Conservation (phyloP, 1,140 invertebrate species). For the Drosophila mayri region DNA sequence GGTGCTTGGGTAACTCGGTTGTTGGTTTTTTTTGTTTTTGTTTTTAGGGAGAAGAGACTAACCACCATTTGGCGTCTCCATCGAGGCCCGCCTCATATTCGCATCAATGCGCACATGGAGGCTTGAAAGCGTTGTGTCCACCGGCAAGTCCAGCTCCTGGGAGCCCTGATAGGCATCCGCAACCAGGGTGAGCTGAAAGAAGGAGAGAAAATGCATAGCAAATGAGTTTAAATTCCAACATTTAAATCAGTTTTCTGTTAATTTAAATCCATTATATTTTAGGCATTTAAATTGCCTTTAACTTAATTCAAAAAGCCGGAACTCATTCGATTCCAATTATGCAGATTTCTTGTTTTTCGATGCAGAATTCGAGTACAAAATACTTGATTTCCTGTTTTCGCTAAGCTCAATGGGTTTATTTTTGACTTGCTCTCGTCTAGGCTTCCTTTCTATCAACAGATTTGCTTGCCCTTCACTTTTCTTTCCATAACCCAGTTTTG, state of each 20-base stretch:
- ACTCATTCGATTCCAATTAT: slow-evolving; percentile 3
- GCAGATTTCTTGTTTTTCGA: slow-evolving; percentile 6
- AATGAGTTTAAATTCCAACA: not conserved
- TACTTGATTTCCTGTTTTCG: slow-evolving; percentile 29
- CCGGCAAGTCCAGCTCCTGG: slow-evolving; percentile 80
- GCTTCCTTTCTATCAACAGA: slow-evolving; percentile 76
- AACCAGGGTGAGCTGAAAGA: slow-evolving; percentile 71
- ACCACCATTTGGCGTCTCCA: slow-evolving; percentile 84
- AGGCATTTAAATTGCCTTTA: not conserved
- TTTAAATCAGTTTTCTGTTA: not conserved
- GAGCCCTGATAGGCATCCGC: slow-evolving; percentile 73
- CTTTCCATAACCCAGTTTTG: slow-evolving; percentile 84
- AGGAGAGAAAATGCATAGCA: not conserved
- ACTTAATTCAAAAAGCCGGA: slow-evolving; percentile 6
- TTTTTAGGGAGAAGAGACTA: slow-evolving; percentile 56
- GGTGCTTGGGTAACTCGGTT: slow-evolving; percentile 36
- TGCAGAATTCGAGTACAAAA: slow-evolving; percentile 36
- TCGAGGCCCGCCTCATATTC: slow-evolving; percentile 75
- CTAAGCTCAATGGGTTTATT: slow-evolving; percentile 14
- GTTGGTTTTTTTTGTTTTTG: not conserved
- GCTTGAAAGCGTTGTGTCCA: slow-evolving; percentile 80
- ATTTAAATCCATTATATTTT: not conserved
- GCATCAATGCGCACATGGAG: slow-evolving; percentile 81
- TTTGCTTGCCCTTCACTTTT: slow-evolving; percentile 83
- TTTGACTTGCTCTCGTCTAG: slow-evolving; percentile 47